A percentile compares a stretch with the other conserved stretches of the same genome.
These are phyloP conservation scores for Azorinus chamasolen DNA, from an alignment of 2,888 invertebrate species.

Conservation along the genomic window DNA sequence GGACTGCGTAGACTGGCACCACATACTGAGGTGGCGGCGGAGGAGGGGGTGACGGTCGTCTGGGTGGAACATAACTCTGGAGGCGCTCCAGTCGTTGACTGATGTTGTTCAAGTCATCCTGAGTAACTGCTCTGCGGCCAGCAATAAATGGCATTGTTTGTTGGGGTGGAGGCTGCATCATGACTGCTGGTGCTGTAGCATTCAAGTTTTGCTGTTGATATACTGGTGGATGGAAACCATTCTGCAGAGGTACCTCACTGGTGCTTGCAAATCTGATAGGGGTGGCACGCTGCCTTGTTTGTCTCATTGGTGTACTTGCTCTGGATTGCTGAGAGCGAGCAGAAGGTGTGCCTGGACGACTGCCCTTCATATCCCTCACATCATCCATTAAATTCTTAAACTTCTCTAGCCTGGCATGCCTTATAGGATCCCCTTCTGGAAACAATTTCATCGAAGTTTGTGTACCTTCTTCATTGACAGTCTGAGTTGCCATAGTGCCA, in stretches of 20 bases:
- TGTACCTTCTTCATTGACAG: constrained; percentile 76
- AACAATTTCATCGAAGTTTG: constrained; percentile 78
- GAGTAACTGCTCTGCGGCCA: constrained; percentile 71
- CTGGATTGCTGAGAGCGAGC: constrained; percentile 57
- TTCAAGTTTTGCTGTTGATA: constrained; percentile 51
- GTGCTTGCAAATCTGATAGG: constrained; percentile 70
- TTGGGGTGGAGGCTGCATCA: constrained; percentile 48
- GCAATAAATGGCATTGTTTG: constrained; percentile 41
- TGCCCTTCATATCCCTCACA: constrained; percentile 72
- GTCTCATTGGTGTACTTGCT: constrained; percentile 60
- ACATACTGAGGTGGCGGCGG: constrained; percentile 69
- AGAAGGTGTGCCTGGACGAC: constrained; percentile 60
- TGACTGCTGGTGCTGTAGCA: constrained; percentile 52
- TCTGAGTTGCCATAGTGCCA: constrained; percentile 76
- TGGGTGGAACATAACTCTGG: constrained; percentile 74
- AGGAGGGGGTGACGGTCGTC: constrained; percentile 68
- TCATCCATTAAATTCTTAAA: constrained; percentile 77
- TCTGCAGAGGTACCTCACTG: constrained; percentile 50
- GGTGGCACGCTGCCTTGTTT: constrained; percentile 58
- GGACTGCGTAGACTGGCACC: constrained; percentile 67
- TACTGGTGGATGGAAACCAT: constrained; percentile 48
- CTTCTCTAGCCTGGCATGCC: constrained; percentile 73
- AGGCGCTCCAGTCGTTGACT: constrained; percentile 76
- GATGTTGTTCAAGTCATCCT: constrained; percentile 77
- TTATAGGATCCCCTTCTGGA: constrained; percentile 74